Evolutionary conservation across 2,888 invertebrate genomes (phyloP).

Genomic region (Torymus texanus): DNA sequence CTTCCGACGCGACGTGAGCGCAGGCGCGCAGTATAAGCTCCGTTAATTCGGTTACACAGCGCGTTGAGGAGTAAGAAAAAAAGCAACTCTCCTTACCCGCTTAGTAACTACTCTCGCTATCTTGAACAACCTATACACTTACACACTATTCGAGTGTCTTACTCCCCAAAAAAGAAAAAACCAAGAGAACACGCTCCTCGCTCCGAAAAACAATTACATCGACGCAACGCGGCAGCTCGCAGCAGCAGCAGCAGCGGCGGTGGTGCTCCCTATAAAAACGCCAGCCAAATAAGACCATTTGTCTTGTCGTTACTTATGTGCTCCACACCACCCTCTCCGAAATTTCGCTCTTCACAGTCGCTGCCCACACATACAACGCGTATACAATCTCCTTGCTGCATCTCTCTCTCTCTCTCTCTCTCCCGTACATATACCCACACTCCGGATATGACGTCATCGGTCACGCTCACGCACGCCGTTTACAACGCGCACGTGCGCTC

Average conservation of each 20-base stretch:
- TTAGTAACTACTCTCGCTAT: no score
- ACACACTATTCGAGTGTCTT: no score
- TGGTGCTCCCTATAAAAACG: background rate
- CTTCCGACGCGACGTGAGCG: no score
- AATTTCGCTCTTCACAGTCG: slow-evolving; percentile 23
- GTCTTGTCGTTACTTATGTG: slow-evolving; percentile 33
- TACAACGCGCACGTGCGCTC: background rate
- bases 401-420: background rate
- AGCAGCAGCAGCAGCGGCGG: background rate
- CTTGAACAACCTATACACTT: no score
- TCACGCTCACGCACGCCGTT: slow-evolving; percentile 42
- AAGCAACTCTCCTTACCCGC: no score
- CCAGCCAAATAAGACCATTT: slow-evolving; percentile 28
- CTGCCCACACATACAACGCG: background rate
- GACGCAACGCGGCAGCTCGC: background rate
- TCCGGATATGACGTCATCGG: slow-evolving; percentile 53
- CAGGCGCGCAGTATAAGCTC: no score
- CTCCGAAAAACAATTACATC: slow-evolving; percentile 30
- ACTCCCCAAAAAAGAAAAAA: background rate
- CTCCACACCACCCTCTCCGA: background rate
- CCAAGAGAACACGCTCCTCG: no score
- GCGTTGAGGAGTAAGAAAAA: no score
- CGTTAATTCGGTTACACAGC: no score
- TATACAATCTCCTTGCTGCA: background rate
- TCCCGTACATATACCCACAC: background rate